Percentiles rank a stretch among this genome's conserved stretches.
phyloP scores from a whole-genome alignment of 2,113 vertebrate genomes.

The Phoenicopterus ruber region DNA sequence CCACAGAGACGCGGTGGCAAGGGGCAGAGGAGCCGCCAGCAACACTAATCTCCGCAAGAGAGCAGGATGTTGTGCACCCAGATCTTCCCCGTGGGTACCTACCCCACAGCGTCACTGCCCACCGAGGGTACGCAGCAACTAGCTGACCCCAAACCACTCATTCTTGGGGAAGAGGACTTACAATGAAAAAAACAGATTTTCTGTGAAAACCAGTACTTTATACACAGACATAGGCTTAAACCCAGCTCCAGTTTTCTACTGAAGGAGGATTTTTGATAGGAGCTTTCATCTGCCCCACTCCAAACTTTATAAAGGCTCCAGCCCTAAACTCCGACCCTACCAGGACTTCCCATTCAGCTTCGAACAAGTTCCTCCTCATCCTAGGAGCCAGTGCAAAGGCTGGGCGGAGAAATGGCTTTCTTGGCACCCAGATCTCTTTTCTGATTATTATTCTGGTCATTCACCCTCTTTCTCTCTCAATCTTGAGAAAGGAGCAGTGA shows the following conservation, averaged over 20 bases:
- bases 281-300: background rate
- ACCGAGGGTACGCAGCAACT: background rate
- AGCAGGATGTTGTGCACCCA: background rate
- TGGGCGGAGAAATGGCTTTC: constrained; percentile 19
- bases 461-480: constrained; percentile 54
- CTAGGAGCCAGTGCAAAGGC: background rate
- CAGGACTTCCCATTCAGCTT: background rate
- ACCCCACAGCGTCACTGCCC: background rate
- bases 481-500: constrained; percentile 69
- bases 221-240: background rate
- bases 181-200: background rate
- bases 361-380: background rate
- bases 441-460: constrained; percentile 71
- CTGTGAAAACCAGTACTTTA: background rate
- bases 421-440: constrained; percentile 46
- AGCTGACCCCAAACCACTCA: background rate
- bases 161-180: background rate
- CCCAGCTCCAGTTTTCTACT: background rate
- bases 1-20: fast-evolving
- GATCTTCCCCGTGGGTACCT: background rate
- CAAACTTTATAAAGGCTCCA: background rate
- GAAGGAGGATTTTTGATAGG: background rate
- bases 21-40: background rate
- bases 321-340: background rate
- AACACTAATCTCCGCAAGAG: background rate